Conservation (phyloP, 2,888 invertebrate genomes). For the Ochropleura leucogaster region DNA sequence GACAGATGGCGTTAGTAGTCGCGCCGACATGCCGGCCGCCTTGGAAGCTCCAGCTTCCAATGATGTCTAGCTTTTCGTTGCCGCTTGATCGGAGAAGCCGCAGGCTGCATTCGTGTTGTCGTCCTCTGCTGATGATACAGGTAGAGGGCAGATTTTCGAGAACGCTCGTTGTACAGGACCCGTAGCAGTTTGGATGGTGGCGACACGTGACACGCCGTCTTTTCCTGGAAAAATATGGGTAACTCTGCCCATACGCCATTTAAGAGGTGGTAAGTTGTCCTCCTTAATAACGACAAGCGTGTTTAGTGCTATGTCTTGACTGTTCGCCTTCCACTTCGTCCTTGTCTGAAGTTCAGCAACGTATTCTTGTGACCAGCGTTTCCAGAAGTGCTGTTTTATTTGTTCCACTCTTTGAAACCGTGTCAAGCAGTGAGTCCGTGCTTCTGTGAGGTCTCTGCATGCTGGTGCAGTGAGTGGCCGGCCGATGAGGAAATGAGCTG, state of each 20-base stretch:
- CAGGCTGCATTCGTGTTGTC: conserved; percentile 2
- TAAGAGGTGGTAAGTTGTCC: conserved; percentile 2
- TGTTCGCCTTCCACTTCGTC: conserved; percentile 3
- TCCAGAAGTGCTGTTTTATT: conserved; percentile 12
- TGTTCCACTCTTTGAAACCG: background rate
- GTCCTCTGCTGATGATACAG: background rate
- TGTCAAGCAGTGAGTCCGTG: background rate
- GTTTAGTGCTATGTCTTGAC: too few relatives aligned
- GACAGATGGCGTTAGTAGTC: background rate
- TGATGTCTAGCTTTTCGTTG: background rate
- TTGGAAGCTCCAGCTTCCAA: conserved; percentile 5
- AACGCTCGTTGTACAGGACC: background rate
- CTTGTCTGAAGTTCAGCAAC: conserved; percentile 10
- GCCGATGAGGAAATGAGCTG: conserved; percentile 13
- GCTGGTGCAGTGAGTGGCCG: conserved; percentile 8
- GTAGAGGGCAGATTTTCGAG: background rate
- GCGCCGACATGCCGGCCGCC: conserved; percentile 9
- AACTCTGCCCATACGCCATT: conserved; percentile 24
- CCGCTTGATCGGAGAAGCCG: background rate
- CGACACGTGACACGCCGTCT: conserved; percentile 26
- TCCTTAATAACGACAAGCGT: too few relatives aligned
- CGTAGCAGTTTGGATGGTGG: conserved; percentile 18
- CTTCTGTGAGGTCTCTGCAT: conserved; percentile 5
- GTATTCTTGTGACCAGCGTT: conserved; percentile 10
- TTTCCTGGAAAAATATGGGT: conserved; percentile 9